Percentiles rank a stretch among this genome's conserved stretches.
Evolutionary conservation across 2,888 invertebrate species (phyloP).

Genomic region (Nomada fucata): DNA sequence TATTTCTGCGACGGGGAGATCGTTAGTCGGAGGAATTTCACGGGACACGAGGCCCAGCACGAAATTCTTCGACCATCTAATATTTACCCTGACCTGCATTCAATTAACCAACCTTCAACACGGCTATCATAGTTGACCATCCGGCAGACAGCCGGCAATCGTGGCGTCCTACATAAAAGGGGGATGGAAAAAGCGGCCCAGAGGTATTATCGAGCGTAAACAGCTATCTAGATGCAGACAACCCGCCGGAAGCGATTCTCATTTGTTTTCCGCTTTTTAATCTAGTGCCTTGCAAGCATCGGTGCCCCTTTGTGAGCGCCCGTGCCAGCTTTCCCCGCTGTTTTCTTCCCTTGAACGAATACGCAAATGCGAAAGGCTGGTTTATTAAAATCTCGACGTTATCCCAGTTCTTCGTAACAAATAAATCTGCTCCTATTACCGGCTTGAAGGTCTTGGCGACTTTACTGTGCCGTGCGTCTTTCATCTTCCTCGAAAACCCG

Average conservation of each 20-base stretch:
- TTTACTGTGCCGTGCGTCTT: background rate
- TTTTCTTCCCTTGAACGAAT: constrained; percentile 7
- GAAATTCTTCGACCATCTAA: background rate
- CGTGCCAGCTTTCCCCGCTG: constrained; percentile 25
- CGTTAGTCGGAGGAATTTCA: too few species aligned
- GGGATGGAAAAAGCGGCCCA: constrained; percentile 29
- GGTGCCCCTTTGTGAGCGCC: constrained; percentile 55
- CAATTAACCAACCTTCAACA: constrained; percentile 32
- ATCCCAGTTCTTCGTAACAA: constrained; percentile 33
- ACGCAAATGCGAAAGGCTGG: constrained; percentile 15
- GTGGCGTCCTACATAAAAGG: constrained; percentile 17
- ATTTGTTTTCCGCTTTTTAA: constrained; percentile 77
- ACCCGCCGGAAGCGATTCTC: constrained; percentile 76
- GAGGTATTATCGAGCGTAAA: constrained; percentile 68
- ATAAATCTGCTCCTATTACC: constrained; percentile 27
- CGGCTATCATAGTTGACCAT: constrained; percentile 33
- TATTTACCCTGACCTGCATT: constrained; percentile 11
- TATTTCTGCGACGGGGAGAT: too few species aligned
- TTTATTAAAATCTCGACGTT: constrained; percentile 63
- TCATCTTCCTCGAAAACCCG: background rate
- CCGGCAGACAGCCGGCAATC: constrained; percentile 21
- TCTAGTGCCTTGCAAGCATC: constrained; percentile 63
- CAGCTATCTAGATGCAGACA: constrained; percentile 74
- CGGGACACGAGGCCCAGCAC: background rate
- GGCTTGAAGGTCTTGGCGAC: background rate